A percentile compares a stretch with the other conserved stretches of the same genome.
Evolutionary conservation across 2,113 vertebrate genomes (phyloP).

Genomic region (Pyxicephalus adspersus): DNA sequence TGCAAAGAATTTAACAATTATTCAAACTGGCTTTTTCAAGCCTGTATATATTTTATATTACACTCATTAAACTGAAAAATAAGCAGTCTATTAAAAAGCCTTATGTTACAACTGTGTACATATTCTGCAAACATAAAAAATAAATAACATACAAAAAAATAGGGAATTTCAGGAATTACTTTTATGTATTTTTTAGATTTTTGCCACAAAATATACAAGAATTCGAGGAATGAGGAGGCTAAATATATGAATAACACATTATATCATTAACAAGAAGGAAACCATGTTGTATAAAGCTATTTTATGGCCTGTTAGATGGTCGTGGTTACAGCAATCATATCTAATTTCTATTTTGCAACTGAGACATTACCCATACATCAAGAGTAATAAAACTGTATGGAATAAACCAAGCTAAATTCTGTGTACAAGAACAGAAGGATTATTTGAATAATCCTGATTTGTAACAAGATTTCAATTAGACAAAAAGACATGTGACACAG

Average conservation of each 20-base stretch:
- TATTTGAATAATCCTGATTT: background rate
- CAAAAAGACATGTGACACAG: background rate
- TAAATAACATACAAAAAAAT: background rate
- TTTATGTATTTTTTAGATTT: background rate
- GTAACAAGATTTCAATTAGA: background rate
- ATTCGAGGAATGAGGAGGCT: background rate
- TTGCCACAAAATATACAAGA: background rate
- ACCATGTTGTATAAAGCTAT: conserved; percentile 52
- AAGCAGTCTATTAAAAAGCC: conserved; percentile 62
- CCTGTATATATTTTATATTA: conserved; percentile 64
- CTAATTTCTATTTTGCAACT: conserved; percentile 41
- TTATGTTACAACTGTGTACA: background rate
- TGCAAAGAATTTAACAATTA: conserved; percentile 68
- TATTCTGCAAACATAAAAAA: background rate
- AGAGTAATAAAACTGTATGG: conserved; percentile 24
- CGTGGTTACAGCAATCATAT: conserved; percentile 40
- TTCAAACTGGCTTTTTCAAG: conserved; percentile 61
- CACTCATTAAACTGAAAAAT: conserved; percentile 69
- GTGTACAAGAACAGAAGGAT: conserved; percentile 22
- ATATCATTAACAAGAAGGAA: conserved; percentile 64
- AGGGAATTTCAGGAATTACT: background rate
- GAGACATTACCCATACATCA: conserved; percentile 44
- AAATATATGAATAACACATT: conserved; percentile 57
- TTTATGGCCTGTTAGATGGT: conserved; percentile 57
- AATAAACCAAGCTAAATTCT: background rate